Percentiles rank a stretch among this genome's conserved stretches.
phyloP scores from a whole-genome alignment of 2,113 vertebrate genomes.

The Microtus richardsoni region DNA sequence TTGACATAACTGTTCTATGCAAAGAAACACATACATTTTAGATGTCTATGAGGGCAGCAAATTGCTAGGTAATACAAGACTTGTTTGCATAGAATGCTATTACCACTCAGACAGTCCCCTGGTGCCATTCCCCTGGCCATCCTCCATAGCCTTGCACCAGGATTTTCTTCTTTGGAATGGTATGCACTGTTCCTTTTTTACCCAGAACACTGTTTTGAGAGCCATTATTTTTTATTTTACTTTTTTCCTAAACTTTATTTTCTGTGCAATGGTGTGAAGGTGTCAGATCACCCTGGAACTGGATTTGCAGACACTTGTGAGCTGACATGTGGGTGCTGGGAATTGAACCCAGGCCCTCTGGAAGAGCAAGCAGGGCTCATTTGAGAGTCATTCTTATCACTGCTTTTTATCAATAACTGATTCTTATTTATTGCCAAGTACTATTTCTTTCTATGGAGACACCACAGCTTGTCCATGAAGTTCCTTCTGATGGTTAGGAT shows the following conservation, averaged over 20 bases:
- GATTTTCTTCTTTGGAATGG: slow-evolving; percentile 3
- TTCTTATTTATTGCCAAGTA: slow-evolving; percentile 7
- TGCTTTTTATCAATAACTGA: not conserved
- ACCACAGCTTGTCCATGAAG: not conserved
- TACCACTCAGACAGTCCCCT: not conserved
- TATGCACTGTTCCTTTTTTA: not conserved
- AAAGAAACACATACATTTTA: not conserved
- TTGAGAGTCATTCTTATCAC: not conserved
- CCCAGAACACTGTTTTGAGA: not conserved
- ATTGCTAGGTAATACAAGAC: not conserved
- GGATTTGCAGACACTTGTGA: too few relatives aligned
- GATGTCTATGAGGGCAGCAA: not conserved
- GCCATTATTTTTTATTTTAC: not conserved
- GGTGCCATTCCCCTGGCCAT: not conserved
- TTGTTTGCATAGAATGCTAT: not conserved
- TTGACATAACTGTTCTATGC: not conserved
- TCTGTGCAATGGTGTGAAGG: too few relatives aligned
- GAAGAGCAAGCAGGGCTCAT: too few relatives aligned
- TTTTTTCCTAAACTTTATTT: too few relatives aligned
- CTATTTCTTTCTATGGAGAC: not conserved
- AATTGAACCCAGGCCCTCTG: too few relatives aligned
- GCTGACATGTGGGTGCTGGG: too few relatives aligned
- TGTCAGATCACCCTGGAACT: too few relatives aligned
- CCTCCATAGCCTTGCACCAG: not conserved
- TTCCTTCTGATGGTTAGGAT: not conserved